Conservation (phyloP, 1,140 invertebrate species). For the Zaprionus taronus region DNA sequence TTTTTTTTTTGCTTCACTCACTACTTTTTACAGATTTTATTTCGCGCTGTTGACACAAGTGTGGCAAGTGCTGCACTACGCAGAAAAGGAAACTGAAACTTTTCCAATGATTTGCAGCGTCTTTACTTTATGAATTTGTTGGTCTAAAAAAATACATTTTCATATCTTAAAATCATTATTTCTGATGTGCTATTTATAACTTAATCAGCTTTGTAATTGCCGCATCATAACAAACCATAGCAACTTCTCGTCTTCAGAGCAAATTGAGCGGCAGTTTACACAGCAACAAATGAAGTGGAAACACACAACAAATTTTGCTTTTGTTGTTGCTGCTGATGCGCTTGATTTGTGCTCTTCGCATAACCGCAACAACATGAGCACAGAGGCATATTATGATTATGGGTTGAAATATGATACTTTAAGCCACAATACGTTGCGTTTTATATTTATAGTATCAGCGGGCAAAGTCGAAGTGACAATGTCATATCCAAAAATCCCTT, state of each 20-base stretch:
- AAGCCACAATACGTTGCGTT: slow-evolving; percentile 62
- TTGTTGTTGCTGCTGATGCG: slow-evolving; percentile 9
- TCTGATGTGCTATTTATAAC: slow-evolving; percentile 24
- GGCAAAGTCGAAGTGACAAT: slow-evolving; percentile 31
- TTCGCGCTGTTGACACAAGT: slow-evolving; percentile 36
- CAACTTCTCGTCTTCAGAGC: slow-evolving; percentile 1
- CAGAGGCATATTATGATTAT: slow-evolving; percentile 65
- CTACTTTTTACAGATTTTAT: slow-evolving; percentile 8
- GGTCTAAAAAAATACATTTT: neutral
- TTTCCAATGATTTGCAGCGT: neutral
- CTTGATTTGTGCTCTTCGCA: slow-evolving; percentile 52
- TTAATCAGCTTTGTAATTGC: slow-evolving; percentile 61
- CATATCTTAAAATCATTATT: neutral
- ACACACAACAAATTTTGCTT: slow-evolving; percentile 38
- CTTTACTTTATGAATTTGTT: neutral
- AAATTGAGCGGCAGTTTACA: neutral
- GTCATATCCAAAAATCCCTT: neutral
- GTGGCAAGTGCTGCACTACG: slow-evolving; percentile 1
- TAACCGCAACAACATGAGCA: slow-evolving; percentile 12
- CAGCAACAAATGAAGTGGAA: slow-evolving; percentile 61
- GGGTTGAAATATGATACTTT: slow-evolving; percentile 69
- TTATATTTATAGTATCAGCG: slow-evolving; percentile 50
- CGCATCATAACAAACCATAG: slow-evolving; percentile 34
- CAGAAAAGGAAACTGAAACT: slow-evolving; percentile 2
- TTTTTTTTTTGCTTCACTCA: neutral